phyloP scores from a whole-genome alignment of 1,140 invertebrate genomes.

The Drosophila asahinai region DNA sequence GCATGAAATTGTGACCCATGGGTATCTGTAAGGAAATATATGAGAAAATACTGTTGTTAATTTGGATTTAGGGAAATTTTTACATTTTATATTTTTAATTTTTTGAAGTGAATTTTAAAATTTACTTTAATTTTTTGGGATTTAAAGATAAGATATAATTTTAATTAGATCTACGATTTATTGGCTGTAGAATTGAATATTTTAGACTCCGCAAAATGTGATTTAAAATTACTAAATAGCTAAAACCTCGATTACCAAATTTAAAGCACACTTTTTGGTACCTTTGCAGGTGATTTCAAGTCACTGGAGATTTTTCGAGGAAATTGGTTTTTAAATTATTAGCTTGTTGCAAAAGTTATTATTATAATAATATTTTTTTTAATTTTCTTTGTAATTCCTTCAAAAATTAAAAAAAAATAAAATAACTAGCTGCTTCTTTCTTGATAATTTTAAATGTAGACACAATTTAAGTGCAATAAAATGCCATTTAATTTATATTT shows the following conservation, averaged over 20 bases:
- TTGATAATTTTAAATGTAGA: not conserved
- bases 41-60: not conserved
- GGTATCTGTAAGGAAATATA: slow-evolving; percentile 55
- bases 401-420: not conserved
- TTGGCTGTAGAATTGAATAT: too few relatives aligned
- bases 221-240: not conserved
- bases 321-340: not conserved
- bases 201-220: not conserved
- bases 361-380: too few relatives aligned
- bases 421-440: not conserved
- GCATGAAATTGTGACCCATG: slow-evolving; percentile 85
- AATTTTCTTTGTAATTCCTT: too few relatives aligned
- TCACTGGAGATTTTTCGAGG: not conserved
- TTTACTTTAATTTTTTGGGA: not conserved
- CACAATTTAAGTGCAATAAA: too few relatives aligned
- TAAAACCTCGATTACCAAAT: not conserved
- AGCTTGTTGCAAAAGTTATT: too few relatives aligned
- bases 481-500: too few relatives aligned
- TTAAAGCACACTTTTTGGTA: not conserved
- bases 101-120: not conserved
- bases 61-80: not conserved
- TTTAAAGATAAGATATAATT: too few relatives aligned
- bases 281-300: not conserved
- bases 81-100: too few relatives aligned
- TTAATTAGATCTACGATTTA: not conserved